A percentile compares a stretch with the other conserved stretches of the same genome.
These are phyloP conservation scores for Phoxinus phoxinus DNA, from an alignment of 2,113 vertebrate genomes.

Conservation along the genomic window DNA sequence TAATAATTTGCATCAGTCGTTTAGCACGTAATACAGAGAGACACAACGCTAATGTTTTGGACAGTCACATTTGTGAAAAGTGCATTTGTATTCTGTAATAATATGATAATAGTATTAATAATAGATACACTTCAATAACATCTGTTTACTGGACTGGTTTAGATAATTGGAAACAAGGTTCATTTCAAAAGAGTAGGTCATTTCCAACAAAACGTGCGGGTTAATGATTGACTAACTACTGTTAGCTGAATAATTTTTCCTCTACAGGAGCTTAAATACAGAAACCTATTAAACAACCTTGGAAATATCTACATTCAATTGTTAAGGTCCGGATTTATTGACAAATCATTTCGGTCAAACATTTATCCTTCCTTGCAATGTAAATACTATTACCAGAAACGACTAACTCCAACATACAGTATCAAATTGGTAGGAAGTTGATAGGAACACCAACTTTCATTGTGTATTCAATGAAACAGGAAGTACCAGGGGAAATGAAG, in stretches of 20 bases:
- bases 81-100: background rate
- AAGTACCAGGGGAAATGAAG: constrained; percentile 26
- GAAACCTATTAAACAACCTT: too few relatives aligned
- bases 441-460: constrained; percentile 1
- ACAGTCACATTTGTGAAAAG: background rate
- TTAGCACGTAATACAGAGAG: background rate
- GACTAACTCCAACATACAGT: background rate
- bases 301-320: too few relatives aligned
- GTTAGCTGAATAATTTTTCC: too few relatives aligned
- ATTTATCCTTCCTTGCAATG: background rate
- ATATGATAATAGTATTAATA: background rate
- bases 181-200: background rate
- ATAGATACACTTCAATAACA: background rate
- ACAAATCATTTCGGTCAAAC: background rate
- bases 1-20: background rate
- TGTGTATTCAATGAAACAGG: constrained; percentile 19
- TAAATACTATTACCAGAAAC: background rate
- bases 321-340: too few relatives aligned
- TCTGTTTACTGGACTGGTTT: background rate
- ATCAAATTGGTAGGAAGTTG: constrained; percentile 10
- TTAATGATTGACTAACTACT: too few relatives aligned
- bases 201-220: too few relatives aligned
- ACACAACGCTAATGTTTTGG: background rate
- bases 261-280: too few relatives aligned
- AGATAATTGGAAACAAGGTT: background rate